These are phyloP conservation scores for Chloroclystis v-ata DNA, from an alignment of 2,888 invertebrate genomes.

Conservation along the genomic window DNA sequence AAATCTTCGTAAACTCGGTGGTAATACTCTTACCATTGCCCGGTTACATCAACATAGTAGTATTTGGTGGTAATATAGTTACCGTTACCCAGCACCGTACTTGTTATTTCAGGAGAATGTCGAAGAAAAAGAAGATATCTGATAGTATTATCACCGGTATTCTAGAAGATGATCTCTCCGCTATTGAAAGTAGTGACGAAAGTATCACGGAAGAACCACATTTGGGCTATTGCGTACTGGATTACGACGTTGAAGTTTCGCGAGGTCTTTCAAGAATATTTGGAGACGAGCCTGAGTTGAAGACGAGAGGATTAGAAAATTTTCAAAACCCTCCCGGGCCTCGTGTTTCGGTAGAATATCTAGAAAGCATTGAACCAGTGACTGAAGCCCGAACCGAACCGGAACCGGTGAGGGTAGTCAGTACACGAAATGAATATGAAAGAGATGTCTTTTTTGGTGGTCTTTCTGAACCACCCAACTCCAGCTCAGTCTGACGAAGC, in stretches of 20 bases:
- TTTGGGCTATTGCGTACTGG: slow-evolving; percentile 7
- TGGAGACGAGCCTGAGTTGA: slow-evolving; percentile 7
- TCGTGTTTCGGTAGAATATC: slow-evolving; percentile 11
- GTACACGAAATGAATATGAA: slow-evolving; percentile 7
- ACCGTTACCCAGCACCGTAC: slow-evolving; percentile 3
- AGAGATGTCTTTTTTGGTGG: too few species aligned
- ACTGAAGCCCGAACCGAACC: too few species aligned
- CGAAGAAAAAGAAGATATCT: slow-evolving; percentile 13
- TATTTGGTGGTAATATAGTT: slow-evolving; percentile 1
- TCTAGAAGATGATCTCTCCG: slow-evolving; percentile 14
- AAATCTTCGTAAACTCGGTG: slow-evolving; percentile 2
- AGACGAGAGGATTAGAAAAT: slow-evolving; percentile 4
- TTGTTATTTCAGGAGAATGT: slow-evolving; percentile 7
- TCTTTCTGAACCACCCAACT: too few species aligned
- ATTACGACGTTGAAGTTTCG: slow-evolving; percentile 12
- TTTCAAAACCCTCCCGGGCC: slow-evolving; percentile 6
- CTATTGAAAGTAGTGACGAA: slow-evolving; percentile 12
- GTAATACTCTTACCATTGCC: slow-evolving; percentile 6
- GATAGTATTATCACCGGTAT: slow-evolving; percentile 14
- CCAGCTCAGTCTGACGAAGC: slow-evolving; percentile 6
- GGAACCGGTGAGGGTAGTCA: slow-evolving; percentile 8
- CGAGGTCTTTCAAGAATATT: slow-evolving; percentile 10
- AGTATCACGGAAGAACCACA: neutral
- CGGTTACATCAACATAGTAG: slow-evolving; percentile 4
- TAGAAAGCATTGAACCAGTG: slow-evolving; percentile 10